Base-by-base conservation (phyloP, 2,888 invertebrate genomes). In the Rotaria socialis region DNA sequence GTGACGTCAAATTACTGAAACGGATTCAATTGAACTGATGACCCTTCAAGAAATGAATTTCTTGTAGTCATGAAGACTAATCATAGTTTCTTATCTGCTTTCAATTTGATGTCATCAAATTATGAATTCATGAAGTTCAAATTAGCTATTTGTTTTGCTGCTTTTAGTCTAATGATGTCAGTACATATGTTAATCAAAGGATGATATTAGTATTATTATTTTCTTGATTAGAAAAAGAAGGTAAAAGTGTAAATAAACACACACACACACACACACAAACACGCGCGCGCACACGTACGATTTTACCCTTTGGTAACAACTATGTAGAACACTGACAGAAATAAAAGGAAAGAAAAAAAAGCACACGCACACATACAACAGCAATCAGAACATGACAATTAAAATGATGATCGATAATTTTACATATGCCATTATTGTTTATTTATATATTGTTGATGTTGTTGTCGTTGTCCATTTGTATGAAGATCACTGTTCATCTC, bases 161-260 rank as follows among this genome's bases (percentile, higher is more conserved):
- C 22, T 7, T 22, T 55, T 22, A 55, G 22, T 55, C 55, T 55
- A 55, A 55, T 55, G 6, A 55, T 22, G 22, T 22, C 0, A 1
- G 10, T 22, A 6, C 4, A 55, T 3, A 56, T 3, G 24, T 56
- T 56, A 56, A 56, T 24, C 8, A 24, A 14, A 56, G 1, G 8
- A 67, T 35, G 67, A 67, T 16, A 67, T 67, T 67, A 67, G 35
- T 67, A 67, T 35, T 67, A 67, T 67, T 67, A 67, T 67, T 67
- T 35, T 67, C 35, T 67, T 67, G 67, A 27, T 41, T 67, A 41
- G 67, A 19, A 67, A 35, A 19, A 67, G 11, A 27, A 27, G 67
- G 24, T 14, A 67, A 5, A 35, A 16, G 16, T 67, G 27, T 16
- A 27, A 35, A 35, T 16, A 35, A 67, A 35, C 67, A 27, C 27